These are phyloP conservation scores for Centrocercus urophasianus DNA, from an alignment of 2,113 vertebrate genomes.

Conservation along the genomic window DNA sequence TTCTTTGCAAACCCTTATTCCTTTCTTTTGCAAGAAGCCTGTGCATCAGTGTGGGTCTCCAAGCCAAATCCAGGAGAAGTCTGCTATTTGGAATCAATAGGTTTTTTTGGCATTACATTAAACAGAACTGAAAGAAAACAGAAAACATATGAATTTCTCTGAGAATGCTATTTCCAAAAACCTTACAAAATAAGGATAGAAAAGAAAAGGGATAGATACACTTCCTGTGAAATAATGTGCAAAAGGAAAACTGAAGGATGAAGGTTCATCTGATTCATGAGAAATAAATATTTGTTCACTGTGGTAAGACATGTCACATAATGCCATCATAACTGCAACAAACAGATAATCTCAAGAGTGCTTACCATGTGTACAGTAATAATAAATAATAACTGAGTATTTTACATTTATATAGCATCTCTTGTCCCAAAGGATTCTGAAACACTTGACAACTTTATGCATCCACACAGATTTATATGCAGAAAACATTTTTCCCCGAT, in stretches of 20 bases:
- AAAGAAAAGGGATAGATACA: not conserved
- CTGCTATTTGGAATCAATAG: not conserved
- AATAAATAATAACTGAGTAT: not conserved
- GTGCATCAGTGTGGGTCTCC: not conserved
- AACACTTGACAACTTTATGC: slow-evolving; percentile 7
- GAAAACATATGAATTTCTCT: not conserved
- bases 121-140: not conserved
- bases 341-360: not conserved
- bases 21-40: not conserved
- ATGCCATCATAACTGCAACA: not conserved
- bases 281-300: not conserved
- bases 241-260: not conserved
- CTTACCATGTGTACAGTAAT: not conserved
- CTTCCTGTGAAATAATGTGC: not conserved
- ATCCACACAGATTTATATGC: not conserved
- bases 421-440: not conserved
- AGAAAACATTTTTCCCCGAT: not conserved
- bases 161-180: not conserved
- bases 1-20: not conserved
- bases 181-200: not conserved
- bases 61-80: not conserved
- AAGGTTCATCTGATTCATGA: not conserved
- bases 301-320: not conserved
- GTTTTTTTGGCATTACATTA: not conserved
- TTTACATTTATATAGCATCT: slow-evolving; percentile 24